Conservation (phyloP, 2,113 vertebrate genomes). For the Potamarius usumacintae region DNA sequence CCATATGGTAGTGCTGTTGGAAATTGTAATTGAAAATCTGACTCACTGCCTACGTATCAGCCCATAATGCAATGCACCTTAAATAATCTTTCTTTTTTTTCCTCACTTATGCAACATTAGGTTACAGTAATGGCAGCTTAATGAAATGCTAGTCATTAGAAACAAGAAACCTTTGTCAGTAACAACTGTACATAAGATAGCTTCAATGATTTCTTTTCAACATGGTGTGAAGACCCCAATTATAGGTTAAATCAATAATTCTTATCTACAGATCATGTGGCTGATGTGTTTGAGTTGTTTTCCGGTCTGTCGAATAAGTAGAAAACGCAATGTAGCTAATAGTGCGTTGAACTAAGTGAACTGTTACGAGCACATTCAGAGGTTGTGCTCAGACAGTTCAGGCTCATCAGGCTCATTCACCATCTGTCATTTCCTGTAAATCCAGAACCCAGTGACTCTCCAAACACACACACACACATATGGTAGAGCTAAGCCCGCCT, state of each 20-base stretch:
- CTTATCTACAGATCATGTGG: background rate
- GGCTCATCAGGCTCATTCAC: background rate
- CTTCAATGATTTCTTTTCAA: background rate
- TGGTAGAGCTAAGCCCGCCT: background rate
- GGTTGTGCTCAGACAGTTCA: constrained; percentile 3
- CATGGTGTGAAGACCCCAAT: background rate
- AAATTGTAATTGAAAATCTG: background rate
- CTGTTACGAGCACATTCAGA: background rate
- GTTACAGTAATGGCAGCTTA: background rate
- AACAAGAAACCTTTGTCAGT: no score
- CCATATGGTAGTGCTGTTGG: background rate
- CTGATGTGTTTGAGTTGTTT: background rate
- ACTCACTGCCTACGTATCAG: background rate
- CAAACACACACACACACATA: background rate
- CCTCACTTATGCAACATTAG: background rate
- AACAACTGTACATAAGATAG: background rate
- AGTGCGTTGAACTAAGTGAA: background rate
- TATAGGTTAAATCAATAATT: background rate
- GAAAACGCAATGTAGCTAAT: background rate
- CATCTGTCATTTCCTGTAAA: background rate
- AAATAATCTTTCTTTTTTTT: background rate
- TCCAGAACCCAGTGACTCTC: background rate
- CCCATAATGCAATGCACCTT: background rate
- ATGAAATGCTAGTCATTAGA: background rate
- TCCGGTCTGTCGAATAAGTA: background rate